These are phyloP conservation scores for Antheraea assamensis DNA, from an alignment of 2,888 invertebrate species.

Conservation along the genomic window DNA sequence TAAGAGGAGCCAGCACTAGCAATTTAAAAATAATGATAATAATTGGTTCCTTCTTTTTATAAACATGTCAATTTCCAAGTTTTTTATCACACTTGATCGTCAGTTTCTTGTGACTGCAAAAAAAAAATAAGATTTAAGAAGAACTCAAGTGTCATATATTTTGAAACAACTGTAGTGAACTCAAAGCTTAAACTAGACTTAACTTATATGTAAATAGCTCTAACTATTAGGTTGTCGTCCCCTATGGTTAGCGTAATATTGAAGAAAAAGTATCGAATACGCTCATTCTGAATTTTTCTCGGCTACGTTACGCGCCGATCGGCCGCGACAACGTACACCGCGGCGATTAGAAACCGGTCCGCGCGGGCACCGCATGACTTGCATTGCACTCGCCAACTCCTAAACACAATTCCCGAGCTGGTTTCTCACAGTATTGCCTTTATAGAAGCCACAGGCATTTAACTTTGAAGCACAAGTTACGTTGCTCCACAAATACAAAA, in stretches of 20 bases:
- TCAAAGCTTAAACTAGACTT: too few relatives aligned
- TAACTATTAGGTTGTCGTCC: too few relatives aligned
- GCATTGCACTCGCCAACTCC: conserved; percentile 63
- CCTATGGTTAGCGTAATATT: neutral
- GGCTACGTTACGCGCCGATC: conserved; percentile 51
- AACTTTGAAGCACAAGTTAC: conserved; percentile 50
- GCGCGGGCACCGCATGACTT: conserved; percentile 47
- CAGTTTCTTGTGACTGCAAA: too few relatives aligned
- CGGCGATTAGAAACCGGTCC: conserved; percentile 79
- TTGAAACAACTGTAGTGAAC: too few relatives aligned
- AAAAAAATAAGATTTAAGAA: too few relatives aligned
- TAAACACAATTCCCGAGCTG: conserved; percentile 42
- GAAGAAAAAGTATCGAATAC: conserved; percentile 39
- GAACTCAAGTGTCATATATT: too few relatives aligned
- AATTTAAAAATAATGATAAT: too few relatives aligned
- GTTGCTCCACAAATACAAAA: neutral
- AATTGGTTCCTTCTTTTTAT: too few relatives aligned
- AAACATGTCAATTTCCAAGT: too few relatives aligned
- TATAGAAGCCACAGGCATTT: conserved; percentile 36
- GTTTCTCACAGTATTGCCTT: conserved; percentile 44
- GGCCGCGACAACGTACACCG: conserved; percentile 57
- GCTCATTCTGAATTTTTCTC: conserved; percentile 73
- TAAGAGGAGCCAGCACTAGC: too few relatives aligned
- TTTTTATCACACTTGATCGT: too few relatives aligned
- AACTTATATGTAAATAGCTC: too few relatives aligned